A percentile compares a stretch with the other conserved stretches of the same genome.
These are phyloP conservation scores for Porites lobata DNA, from an alignment of 92 coral and sea anemone species.

Conservation along the genomic window DNA sequence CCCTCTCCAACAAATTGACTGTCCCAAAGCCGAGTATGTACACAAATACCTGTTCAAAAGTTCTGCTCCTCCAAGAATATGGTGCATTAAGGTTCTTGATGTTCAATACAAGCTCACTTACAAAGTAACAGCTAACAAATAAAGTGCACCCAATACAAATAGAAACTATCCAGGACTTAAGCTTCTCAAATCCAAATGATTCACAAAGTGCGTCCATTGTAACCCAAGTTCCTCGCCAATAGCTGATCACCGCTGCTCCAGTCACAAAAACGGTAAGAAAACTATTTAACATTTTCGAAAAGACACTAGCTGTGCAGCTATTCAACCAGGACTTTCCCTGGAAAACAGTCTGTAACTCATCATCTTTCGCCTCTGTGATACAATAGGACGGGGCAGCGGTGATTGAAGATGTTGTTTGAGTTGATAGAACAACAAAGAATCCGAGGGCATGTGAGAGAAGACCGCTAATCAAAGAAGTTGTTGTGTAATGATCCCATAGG, in stretches of 20 bases:
- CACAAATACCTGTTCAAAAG: constrained; percentile 55
- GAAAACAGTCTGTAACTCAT: background rate
- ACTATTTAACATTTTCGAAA: constrained; percentile 32
- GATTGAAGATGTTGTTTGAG: constrained; percentile 7
- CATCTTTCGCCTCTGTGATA: constrained; percentile 10
- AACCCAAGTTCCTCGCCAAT: constrained; percentile 89
- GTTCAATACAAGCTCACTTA: background rate
- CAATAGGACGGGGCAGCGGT: constrained; percentile 27
- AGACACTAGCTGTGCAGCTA: background rate
- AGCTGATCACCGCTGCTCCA: constrained; percentile 59
- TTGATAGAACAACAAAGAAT: background rate
- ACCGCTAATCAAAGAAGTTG: constrained; percentile 8
- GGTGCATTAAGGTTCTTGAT: constrained; percentile 12
- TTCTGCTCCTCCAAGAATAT: background rate
- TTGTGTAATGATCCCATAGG: constrained; percentile 20
- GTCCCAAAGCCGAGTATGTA: constrained; percentile 68
- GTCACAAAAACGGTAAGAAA: constrained; percentile 68
- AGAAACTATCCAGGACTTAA: background rate
- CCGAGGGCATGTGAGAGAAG: constrained; percentile 19
- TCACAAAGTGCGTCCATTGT: background rate
- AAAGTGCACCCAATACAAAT: background rate
- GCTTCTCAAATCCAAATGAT: background rate
- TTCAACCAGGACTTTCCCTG: background rate
- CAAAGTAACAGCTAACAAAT: background rate
- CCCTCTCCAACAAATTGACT: constrained; percentile 68